Evolutionary conservation across 2,797 vertebrate genomes (phyloP), one percentile per base, ranked within the genome.

Genomic region (Danio albolineatus): DNA sequence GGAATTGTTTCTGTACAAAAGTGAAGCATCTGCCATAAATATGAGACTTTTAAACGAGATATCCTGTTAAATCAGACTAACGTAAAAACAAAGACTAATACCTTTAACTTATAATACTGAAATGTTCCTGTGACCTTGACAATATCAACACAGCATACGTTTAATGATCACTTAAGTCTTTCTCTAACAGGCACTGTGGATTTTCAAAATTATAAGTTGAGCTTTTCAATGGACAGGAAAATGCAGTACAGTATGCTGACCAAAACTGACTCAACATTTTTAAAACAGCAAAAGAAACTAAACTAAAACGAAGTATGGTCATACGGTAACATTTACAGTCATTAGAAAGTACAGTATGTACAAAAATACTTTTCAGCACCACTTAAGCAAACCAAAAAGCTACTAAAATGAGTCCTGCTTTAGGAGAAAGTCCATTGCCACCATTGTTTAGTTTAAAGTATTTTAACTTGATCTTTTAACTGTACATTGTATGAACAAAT

Each of bases 1-100:
- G 84, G 73, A 76, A 65, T 82, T 76, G 74, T 76, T 82, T 84
- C 75, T 56, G 80, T 83, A 76, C 69, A 70, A 78, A 75, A 86
- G 73, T 77, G 46, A 65, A 79, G 48, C 53, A 78, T 60, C 44
- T 73, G 57, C 72, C 81, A 81, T 71, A 85, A 78, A 85, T 75
- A 74, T 56, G 78, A n/a, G 46, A 62, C 61, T 76, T 71, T 78
- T 43, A 36, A 71, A 72, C 57, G 43, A 19, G 80, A 78, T 59
- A 13, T 38, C 6, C 43, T 69, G 17, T 17, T 4, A 76, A 53
- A 16, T 48, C 10, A 78, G 46, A 44, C 17, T 7, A 4, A 71
- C 10, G 17, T 46, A 28, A 43, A 69, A 19, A 71, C 21, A 8
- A 14, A 8, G 12, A n/a, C 56, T 12, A 77, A 13, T 43, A 10